Conservation (phyloP, 2,888 invertebrate genomes). For the Pinctada fucata region DNA sequence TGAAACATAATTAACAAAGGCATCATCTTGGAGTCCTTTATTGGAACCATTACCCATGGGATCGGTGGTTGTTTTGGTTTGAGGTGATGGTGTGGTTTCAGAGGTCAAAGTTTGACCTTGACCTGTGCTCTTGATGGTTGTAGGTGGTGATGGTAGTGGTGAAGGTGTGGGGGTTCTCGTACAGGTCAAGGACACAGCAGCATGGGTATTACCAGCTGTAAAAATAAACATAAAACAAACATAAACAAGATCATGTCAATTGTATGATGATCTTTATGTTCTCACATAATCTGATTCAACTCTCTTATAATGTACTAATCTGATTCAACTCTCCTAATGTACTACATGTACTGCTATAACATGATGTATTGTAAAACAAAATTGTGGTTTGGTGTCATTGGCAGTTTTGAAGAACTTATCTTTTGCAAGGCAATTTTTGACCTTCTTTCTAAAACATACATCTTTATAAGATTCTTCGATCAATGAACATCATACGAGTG, state of each 20-base stretch:
- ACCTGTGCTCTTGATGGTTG: background rate
- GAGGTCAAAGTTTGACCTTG: no score
- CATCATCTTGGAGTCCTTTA: background rate
- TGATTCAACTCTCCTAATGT: no score
- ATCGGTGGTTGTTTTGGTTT: background rate
- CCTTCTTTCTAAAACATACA: no score
- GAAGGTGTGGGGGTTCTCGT: background rate
- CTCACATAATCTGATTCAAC: background rate
- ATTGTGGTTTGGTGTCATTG: no score
- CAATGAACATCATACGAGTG: no score
- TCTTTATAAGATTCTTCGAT: no score
- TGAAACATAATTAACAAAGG: background rate
- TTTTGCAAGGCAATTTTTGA: no score
- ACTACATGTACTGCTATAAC: no score
- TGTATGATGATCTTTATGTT: background rate
- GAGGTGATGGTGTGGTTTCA: background rate
- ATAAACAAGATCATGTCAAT: background rate
- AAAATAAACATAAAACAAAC: background rate
- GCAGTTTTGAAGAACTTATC: no score
- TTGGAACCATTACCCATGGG: background rate
- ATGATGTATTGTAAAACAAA: no score
- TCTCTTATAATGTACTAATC: no score
- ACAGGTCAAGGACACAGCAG: constrained; percentile 23
- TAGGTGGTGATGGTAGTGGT: background rate
- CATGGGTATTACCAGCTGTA: constrained; percentile 5